phyloP scores from a whole-genome alignment of 2,888 invertebrate genomes.

The Hyposoter didymator region DNA sequence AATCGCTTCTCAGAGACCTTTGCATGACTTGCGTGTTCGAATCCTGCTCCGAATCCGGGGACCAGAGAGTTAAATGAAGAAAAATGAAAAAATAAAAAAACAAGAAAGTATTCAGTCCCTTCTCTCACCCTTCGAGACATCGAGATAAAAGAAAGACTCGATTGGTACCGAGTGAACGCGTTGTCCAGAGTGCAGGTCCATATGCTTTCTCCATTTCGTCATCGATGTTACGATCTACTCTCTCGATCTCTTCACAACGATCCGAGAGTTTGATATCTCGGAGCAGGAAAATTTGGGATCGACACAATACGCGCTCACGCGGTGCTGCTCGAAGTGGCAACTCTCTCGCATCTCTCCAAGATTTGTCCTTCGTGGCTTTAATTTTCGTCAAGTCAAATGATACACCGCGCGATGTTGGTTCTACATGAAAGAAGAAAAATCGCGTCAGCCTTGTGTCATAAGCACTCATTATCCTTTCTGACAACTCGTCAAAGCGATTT shows the following conservation, averaged over 20 bases:
- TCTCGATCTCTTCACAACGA: conserved; percentile 15
- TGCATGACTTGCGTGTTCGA: conserved; percentile 45
- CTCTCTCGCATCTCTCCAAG: neutral
- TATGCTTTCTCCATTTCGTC: conserved; percentile 59
- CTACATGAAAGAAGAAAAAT: conserved; percentile 3
- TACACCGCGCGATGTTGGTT: neutral
- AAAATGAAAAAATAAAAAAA: conserved; percentile 1
- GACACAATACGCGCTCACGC: neutral
- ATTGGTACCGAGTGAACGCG: conserved; percentile 14
- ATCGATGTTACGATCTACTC: conserved; percentile 42
- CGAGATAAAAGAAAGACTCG: conserved; percentile 33
- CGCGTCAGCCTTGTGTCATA: neutral
- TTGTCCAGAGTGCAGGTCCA: conserved; percentile 2
- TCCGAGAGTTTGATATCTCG: conserved; percentile 4
- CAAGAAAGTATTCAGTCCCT: conserved; percentile 19
- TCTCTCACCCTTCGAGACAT: conserved; percentile 44
- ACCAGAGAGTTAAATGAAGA: conserved; percentile 15
- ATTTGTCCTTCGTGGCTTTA: conserved; percentile 18
- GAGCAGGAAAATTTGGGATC: neutral
- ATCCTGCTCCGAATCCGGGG: conserved; percentile 18
- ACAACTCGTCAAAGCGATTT: conserved; percentile 15
- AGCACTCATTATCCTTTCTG: conserved; percentile 23
- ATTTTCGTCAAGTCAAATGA: conserved; percentile 37
- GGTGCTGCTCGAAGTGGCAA: neutral
- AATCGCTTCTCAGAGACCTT: conserved; percentile 10